These are phyloP conservation scores for Athene noctua DNA, from an alignment of 2,113 vertebrate genomes.

Conservation along the genomic window DNA sequence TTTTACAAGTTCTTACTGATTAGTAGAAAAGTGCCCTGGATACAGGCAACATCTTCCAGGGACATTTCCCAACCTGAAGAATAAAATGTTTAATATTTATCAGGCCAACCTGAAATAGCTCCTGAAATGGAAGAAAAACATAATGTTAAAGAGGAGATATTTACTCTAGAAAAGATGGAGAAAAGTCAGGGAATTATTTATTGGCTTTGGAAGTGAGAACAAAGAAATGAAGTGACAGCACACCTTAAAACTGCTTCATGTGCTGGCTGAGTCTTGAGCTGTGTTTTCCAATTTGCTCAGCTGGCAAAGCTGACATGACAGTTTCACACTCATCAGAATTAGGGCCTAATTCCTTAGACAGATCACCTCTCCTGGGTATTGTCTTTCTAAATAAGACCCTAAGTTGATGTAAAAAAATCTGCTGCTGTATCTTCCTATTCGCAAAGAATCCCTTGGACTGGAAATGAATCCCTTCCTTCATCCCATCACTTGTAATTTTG, in stretches of 20 bases:
- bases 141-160: not conserved
- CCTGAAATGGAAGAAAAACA: not conserved
- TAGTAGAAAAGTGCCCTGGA: not conserved
- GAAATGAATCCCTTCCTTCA: not conserved
- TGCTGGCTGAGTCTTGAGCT: not conserved
- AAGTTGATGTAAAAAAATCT: conserved; percentile 12
- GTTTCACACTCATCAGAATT: conserved; percentile 22
- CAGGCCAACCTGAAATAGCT: not conserved
- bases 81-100: not conserved
- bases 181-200: not conserved
- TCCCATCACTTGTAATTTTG: not conserved
- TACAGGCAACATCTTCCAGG: not conserved
- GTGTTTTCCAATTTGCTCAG: not conserved
- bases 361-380: not conserved
- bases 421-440: not conserved
- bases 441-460: not conserved
- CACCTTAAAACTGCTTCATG: not conserved
- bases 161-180: not conserved
- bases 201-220: not conserved
- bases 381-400: not conserved
- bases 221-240: not conserved
- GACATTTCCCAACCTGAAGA: not conserved
- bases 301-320: conserved; percentile 42
- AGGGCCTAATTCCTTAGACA: conserved; percentile 22
- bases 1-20: not conserved